Percentiles rank a stretch among this genome's conserved stretches.
Evolutionary conservation across 2,113 vertebrate genomes (phyloP).

Genomic region (Rattus rattus): DNA sequence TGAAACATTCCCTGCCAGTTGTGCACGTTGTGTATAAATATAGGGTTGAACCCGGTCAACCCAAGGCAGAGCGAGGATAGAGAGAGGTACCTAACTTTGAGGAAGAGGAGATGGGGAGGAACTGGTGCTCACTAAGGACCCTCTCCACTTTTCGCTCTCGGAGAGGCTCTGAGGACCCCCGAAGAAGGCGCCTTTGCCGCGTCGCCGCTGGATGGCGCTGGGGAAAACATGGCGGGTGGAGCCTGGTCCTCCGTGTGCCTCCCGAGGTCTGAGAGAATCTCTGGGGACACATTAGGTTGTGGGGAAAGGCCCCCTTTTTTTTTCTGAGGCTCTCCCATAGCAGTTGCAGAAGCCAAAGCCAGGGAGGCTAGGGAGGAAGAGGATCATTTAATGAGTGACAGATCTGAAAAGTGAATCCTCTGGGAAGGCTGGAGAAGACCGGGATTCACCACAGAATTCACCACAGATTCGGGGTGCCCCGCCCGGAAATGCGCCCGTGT

Average conservation of each 20-base stretch:
- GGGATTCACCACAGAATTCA: no score
- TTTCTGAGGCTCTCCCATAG: neutral
- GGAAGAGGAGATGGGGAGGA: neutral
- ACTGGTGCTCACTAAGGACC: neutral
- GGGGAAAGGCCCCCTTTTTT: neutral
- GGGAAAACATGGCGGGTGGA: neutral
- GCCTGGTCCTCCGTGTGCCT: accelerated
- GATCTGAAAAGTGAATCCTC: neutral
- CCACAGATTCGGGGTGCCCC: no score
- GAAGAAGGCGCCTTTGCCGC: neutral
- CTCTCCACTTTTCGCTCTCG: neutral
- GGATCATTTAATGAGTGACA: neutral
- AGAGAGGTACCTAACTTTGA: neutral
- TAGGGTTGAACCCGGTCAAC: conserved; percentile 83
- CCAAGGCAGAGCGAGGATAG: neutral
- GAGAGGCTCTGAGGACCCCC: neutral
- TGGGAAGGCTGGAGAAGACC: neutral
- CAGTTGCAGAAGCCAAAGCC: neutral
- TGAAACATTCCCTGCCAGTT: neutral
- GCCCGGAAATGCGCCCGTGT: accelerated
- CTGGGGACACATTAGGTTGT: neutral
- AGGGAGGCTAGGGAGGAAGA: neutral
- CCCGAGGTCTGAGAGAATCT: neutral
- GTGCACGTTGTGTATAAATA: conserved; percentile 92
- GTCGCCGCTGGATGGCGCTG: conserved; percentile 82